Conservation (phyloP, 2,113 vertebrate species). For the Neofelis nebulosa region DNA sequence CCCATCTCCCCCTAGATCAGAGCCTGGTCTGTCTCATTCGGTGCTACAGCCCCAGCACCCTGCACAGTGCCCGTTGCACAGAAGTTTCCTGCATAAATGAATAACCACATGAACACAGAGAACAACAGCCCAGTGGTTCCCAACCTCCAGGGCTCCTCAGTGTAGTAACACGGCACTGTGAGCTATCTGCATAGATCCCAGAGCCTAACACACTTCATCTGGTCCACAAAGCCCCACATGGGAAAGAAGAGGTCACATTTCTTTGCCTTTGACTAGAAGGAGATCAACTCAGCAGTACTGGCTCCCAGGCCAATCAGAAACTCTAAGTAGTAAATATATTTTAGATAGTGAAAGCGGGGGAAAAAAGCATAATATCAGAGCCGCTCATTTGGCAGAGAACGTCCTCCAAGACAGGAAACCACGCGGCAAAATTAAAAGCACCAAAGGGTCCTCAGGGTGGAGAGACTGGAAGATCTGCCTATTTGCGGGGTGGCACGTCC, state of each 20-base stretch:
- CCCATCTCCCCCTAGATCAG: not conserved
- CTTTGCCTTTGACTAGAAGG: constrained; percentile 51
- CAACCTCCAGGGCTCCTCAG: not conserved
- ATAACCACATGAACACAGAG: not conserved
- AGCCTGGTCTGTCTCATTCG: not conserved
- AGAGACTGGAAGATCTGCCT: not conserved
- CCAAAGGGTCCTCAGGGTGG: rapidly evolving
- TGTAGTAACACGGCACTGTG: not conserved
- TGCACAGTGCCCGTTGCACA: not conserved
- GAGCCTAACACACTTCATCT: constrained; percentile 22
- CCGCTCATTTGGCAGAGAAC: not conserved
- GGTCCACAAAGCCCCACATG: constrained; percentile 30
- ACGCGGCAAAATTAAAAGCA: not conserved
- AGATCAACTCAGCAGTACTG: not conserved
- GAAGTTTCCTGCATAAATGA: not conserved
- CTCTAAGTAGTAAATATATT: constrained; percentile 42
- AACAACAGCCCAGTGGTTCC: not conserved
- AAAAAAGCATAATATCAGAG: constrained; percentile 33
- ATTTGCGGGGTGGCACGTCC: not conserved
- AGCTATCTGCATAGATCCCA: not conserved
- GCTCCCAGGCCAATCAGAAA: constrained; percentile 24
- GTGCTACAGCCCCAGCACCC: not conserved
- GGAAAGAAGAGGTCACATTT: constrained; percentile 40
- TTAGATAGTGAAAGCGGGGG: not conserved
- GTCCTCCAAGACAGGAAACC: not conserved